Conservation (phyloP, 30 jellyfish, hydroid and myxozoan species). For the Hydractinia echinata region DNA sequence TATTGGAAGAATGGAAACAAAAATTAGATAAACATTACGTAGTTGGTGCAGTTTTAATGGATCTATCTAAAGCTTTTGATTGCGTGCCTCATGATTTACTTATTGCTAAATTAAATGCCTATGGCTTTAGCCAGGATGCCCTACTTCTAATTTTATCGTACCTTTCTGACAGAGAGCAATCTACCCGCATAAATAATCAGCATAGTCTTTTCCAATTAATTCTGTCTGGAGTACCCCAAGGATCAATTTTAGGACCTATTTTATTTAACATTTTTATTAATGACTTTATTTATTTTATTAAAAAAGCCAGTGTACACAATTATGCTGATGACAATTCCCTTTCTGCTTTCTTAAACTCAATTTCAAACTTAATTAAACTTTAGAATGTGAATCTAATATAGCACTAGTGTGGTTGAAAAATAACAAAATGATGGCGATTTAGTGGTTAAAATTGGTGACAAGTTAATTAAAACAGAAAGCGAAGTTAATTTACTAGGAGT, state of each 20-base stretch:
- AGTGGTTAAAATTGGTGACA: conserved; percentile 25
- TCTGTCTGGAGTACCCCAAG: conserved; percentile 48
- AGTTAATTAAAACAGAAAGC: conserved; percentile 29
- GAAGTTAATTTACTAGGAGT: conserved; percentile 51
- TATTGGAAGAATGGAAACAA: neutral
- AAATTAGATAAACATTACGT: neutral
- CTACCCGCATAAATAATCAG: conserved; percentile 23
- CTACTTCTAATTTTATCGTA: neutral
- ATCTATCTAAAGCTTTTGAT: too few species aligned
- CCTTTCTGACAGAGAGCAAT: conserved; percentile 13
- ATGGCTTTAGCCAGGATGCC: conserved; percentile 25
- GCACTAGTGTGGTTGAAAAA: conserved; percentile 24
- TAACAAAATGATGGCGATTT: conserved; percentile 46
- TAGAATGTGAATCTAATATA: conserved; percentile 19
- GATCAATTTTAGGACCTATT: conserved; percentile 42
- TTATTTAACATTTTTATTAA: conserved; percentile 28
- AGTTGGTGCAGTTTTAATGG: conserved; percentile 39
- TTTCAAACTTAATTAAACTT: conserved; percentile 21
- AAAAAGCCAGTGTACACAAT: conserved; percentile 29
- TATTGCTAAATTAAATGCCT: conserved; percentile 28
- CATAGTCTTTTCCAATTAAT: conserved; percentile 38
- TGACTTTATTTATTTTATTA: conserved; percentile 34
- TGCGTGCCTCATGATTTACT: conserved; percentile 1
- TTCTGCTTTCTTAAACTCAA: conserved; percentile 24
- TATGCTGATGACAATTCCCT: conserved; percentile 44